These are phyloP conservation scores for Nothocercus nigrocapillus DNA, from an alignment of 2,113 vertebrate genomes.

Conservation along the genomic window DNA sequence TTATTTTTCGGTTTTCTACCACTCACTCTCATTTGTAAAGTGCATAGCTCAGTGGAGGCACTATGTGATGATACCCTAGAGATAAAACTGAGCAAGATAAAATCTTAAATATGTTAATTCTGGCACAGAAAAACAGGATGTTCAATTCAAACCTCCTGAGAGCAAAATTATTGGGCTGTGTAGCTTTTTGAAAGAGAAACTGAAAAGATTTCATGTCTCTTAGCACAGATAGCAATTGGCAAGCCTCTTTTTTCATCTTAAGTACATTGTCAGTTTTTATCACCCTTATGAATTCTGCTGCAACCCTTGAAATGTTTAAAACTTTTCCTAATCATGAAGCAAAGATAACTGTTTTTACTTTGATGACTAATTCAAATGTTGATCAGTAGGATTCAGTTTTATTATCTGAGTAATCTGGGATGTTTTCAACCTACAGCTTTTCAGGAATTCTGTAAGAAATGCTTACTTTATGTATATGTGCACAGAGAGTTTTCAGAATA, in stretches of 20 bases:
- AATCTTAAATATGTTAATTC: slow-evolving; percentile 1
- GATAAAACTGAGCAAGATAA: slow-evolving; percentile 3
- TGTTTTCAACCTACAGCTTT: background rate
- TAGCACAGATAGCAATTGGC: background rate
- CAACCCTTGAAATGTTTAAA: slow-evolving; percentile 8
- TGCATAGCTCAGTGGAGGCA: background rate
- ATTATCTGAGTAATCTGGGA: background rate
- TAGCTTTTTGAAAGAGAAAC: slow-evolving; percentile 32
- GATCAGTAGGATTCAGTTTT: background rate
- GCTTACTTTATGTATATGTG: background rate
- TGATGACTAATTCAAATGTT: slow-evolving; percentile 29
- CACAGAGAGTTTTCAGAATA: background rate
- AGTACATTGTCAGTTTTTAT: slow-evolving; percentile 41
- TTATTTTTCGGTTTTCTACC: background rate
- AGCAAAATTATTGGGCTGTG: slow-evolving; percentile 7
- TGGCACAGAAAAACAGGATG: background rate
- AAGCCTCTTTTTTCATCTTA: slow-evolving; percentile 2
- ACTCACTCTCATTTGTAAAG: background rate
- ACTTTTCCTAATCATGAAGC: background rate
- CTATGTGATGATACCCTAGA: background rate
- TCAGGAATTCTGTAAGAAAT: background rate
- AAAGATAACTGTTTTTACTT: background rate
- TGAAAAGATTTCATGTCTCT: slow-evolving; percentile 29
- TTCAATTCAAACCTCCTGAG: background rate
- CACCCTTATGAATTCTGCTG: slow-evolving; percentile 11